Evolutionary conservation across 64 coral and sea anemone species (phyloP).

Genomic region (Montipora efflorescens): DNA sequence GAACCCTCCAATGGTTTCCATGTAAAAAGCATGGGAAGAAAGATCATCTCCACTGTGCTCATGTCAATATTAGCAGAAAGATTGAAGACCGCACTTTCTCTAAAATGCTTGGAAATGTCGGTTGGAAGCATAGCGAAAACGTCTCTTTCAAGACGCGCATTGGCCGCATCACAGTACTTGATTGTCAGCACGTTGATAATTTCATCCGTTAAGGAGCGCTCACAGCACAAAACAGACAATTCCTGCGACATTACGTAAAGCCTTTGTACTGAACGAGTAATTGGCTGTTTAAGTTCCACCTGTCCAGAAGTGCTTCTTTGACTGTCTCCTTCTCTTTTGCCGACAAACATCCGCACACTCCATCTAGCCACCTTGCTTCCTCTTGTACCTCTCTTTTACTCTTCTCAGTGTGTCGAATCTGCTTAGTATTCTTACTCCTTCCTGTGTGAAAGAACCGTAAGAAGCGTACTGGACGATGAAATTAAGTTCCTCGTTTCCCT

Average conservation of each 20-base stretch:
- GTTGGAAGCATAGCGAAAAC: not conserved
- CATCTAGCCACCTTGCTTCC: not conserved
- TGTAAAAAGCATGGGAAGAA: too few relatives aligned
- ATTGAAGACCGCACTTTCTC: slow-evolving; percentile 3
- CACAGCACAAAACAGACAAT: slow-evolving; percentile 19
- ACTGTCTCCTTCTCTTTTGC: not conserved
- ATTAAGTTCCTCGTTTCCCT: too few relatives aligned
- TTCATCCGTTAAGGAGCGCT: slow-evolving; percentile 5
- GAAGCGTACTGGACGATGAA: slow-evolving; percentile 5
- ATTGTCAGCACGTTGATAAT: not conserved
- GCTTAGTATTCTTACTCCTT: not conserved
- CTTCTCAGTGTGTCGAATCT: not conserved
- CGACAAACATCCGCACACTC: not conserved
- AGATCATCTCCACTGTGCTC: too few relatives aligned
- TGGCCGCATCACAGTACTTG: slow-evolving; percentile 16
- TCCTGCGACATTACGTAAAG: not conserved
- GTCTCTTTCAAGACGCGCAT: slow-evolving; percentile 7
- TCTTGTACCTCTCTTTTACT: not conserved
- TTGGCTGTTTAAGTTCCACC: slow-evolving; percentile 3
- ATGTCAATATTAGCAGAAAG: not conserved
- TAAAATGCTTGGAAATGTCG: not conserved
- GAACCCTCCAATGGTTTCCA: too few relatives aligned
- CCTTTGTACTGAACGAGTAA: not conserved
- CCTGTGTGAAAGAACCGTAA: not conserved
- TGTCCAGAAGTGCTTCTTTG: not conserved